These are phyloP conservation scores for Neoaliturus tenellus DNA, from an alignment of 2,888 invertebrate genomes.

Conservation along the genomic window DNA sequence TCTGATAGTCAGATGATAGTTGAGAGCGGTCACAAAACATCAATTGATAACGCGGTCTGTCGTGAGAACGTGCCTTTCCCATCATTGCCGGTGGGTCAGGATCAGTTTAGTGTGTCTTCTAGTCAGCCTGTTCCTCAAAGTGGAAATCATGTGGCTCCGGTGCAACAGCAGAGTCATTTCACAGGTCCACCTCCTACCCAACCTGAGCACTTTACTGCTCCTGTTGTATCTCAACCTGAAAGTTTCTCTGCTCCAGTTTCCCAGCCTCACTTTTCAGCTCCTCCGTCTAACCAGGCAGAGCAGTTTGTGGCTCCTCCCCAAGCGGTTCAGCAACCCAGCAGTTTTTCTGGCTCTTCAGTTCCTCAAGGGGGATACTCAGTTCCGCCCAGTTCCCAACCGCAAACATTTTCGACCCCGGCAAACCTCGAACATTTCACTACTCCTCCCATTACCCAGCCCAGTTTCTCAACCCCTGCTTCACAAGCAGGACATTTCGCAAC, in stretches of 20 bases:
- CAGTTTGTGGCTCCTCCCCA: background rate
- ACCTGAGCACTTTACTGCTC: background rate
- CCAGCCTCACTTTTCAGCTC: background rate
- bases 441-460: background rate
- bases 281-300: background rate
- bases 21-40: background rate
- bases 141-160: background rate
- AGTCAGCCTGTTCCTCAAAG: background rate
- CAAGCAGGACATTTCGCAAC: background rate
- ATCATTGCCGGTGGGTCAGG: background rate
- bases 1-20: background rate
- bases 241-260: background rate
- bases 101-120: background rate
- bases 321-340: background rate
- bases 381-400: background rate
- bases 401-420: background rate
- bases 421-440: background rate
- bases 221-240: background rate
- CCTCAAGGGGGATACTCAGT: background rate
- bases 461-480: background rate
- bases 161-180: background rate
- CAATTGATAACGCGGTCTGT: background rate
- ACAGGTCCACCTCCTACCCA: background rate
- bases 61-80: background rate
- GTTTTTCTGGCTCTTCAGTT: background rate